phyloP scores from a whole-genome alignment of 2,113 vertebrate genomes.

The Maccullochella peelii region DNA sequence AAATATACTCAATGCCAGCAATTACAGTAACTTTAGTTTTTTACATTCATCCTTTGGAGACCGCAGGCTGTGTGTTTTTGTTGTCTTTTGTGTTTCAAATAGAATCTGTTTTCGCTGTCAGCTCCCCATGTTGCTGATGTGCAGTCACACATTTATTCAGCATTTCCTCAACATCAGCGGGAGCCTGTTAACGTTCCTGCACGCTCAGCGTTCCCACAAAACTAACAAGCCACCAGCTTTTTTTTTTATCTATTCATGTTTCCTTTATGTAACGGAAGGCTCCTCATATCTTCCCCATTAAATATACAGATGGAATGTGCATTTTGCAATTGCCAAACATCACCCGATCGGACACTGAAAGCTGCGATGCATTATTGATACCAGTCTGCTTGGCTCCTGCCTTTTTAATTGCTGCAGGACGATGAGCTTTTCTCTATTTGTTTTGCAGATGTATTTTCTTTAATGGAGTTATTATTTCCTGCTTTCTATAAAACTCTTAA shows the following conservation, averaged over 20 bases:
- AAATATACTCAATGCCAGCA: no score
- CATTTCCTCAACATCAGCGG: slow-evolving; percentile 41
- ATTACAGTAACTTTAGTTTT: background rate
- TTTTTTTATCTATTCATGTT: slow-evolving; percentile 45
- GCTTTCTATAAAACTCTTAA: background rate
- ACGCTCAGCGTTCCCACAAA: slow-evolving; percentile 47
- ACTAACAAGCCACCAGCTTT: slow-evolving; percentile 57
- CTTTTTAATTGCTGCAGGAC: slow-evolving; percentile 56
- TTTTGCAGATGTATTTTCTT: background rate
- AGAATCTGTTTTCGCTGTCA: background rate
- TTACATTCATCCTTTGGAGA: background rate
- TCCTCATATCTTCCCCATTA: slow-evolving; percentile 38
- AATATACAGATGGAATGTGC: slow-evolving; percentile 54
- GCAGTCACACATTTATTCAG: slow-evolving; percentile 23
- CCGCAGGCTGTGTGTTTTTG: background rate
- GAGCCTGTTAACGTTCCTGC: slow-evolving; percentile 40
- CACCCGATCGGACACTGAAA: background rate
- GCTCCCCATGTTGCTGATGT: background rate
- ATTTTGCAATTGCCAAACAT: slow-evolving; percentile 57
- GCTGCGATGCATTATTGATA: slow-evolving; percentile 74
- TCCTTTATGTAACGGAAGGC: slow-evolving; percentile 34
- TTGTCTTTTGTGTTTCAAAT: slow-evolving; percentile 5
- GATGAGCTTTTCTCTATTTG: background rate
- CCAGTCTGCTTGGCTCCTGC: background rate
- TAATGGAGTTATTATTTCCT: background rate